These are phyloP conservation scores for Chironomus striatipennis DNA, from an alignment of 1,140 invertebrate species.

Conservation along the genomic window DNA sequence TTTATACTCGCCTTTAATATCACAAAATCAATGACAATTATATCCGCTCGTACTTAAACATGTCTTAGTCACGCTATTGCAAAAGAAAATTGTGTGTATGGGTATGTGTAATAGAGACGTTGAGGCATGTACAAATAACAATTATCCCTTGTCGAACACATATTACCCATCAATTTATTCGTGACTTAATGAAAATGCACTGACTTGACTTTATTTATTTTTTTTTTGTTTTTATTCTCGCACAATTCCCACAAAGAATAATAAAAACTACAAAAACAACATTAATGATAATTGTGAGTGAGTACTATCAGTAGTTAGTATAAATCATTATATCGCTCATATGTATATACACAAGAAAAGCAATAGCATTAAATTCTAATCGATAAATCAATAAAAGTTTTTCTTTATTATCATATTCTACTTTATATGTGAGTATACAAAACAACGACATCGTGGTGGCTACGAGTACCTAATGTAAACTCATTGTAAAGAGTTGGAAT, in stretches of 20 bases:
- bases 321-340: conserved; percentile 8
- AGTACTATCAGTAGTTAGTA: not conserved
- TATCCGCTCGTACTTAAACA: too few relatives aligned
- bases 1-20: too few relatives aligned
- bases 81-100: too few relatives aligned
- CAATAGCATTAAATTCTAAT: not conserved
- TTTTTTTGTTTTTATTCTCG: too few relatives aligned
- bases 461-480: not conserved
- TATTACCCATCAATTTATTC: not conserved
- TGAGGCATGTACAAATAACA: too few relatives aligned
- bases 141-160: not conserved
- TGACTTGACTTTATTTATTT: not conserved
- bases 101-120: too few relatives aligned
- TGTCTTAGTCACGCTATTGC: too few relatives aligned
- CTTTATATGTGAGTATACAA: not conserved
- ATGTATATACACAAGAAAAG: not conserved
- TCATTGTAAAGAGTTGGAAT: not conserved
- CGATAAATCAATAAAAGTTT: conserved; percentile 5
- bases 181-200: not conserved
- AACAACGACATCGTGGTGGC: not conserved
- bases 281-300: not conserved
- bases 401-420: not conserved
- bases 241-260: too few relatives aligned
- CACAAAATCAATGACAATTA: too few relatives aligned
- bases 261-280: not conserved